Percentiles rank a stretch among this genome's conserved stretches.
These are phyloP conservation scores for Erpornis zantholeuca DNA, from an alignment of 2,113 vertebrate genomes.

Conservation along the genomic window DNA sequence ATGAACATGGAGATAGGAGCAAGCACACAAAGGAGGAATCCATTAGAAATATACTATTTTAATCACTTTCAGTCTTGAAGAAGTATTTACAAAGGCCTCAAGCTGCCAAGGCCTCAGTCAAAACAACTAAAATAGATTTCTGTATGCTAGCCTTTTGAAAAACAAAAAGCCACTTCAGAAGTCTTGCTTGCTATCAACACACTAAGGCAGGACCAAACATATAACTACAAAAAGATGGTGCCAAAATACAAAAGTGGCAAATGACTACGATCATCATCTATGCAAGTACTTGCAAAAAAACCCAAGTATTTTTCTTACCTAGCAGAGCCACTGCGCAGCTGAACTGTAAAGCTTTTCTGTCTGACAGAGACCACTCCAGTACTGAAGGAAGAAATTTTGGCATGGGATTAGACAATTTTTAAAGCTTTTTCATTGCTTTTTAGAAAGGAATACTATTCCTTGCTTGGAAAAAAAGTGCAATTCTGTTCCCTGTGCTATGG, in stretches of 20 bases:
- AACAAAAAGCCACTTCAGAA: background rate
- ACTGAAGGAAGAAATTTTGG: background rate
- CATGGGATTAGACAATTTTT: background rate
- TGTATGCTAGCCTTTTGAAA: background rate
- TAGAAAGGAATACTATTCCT: background rate
- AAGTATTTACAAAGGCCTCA: background rate
- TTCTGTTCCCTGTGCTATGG: background rate
- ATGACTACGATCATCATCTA: background rate
- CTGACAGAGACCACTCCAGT: background rate
- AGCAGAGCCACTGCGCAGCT: background rate
- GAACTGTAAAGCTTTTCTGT: background rate
- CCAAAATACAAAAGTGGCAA: background rate
- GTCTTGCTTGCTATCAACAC: background rate
- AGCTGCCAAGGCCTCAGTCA: background rate
- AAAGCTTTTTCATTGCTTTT: background rate
- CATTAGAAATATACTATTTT: background rate
- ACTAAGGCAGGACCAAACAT: background rate
- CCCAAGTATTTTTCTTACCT: background rate
- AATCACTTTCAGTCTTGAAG: background rate
- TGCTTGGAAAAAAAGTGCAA: background rate
- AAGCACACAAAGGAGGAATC: background rate
- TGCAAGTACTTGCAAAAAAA: background rate
- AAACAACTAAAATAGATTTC: background rate
- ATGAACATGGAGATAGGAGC: background rate
- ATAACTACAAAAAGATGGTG: background rate